These are phyloP conservation scores for Maniola hyperantus DNA, from an alignment of 2,888 invertebrate species.

Conservation along the genomic window DNA sequence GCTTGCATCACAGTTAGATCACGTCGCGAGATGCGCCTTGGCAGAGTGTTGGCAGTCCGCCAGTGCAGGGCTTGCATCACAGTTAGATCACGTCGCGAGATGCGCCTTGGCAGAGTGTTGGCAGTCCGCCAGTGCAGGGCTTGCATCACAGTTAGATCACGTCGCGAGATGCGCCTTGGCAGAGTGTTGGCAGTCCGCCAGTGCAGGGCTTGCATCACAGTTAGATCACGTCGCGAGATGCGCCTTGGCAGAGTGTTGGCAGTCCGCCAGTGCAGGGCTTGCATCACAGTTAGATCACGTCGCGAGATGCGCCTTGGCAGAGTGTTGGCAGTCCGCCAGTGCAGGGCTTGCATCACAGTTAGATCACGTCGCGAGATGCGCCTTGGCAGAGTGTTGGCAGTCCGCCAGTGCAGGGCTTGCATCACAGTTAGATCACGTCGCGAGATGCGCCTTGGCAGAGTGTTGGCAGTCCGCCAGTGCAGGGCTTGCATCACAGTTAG, in stretches of 20 bases:
- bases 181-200: slow-evolving; percentile 26
- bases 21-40: slow-evolving; percentile 6
- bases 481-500: slow-evolving; percentile 20
- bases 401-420: slow-evolving; percentile 16
- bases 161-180: slow-evolving; percentile 3
- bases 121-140: slow-evolving; percentile 18
- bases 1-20: slow-evolving; percentile 22
- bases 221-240: slow-evolving; percentile 15
- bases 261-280: slow-evolving; percentile 14
- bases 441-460: no score
- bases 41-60: slow-evolving; percentile 24
- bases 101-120: no score
- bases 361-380: slow-evolving; percentile 10
- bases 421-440: slow-evolving; percentile 19
- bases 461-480: slow-evolving; percentile 23
- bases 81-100: slow-evolving; percentile 14
- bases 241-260: no score
- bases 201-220: slow-evolving; percentile 15
- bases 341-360: slow-evolving; percentile 18
- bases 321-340: slow-evolving; percentile 25
- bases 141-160: slow-evolving; percentile 22
- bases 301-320: background rate
- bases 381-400: no score
- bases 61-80: slow-evolving; percentile 20
- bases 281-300: slow-evolving; percentile 21